These are phyloP conservation scores for Ceratoteleas bidentatus DNA, from an alignment of 1,140 invertebrate species.

Conservation along the genomic window DNA sequence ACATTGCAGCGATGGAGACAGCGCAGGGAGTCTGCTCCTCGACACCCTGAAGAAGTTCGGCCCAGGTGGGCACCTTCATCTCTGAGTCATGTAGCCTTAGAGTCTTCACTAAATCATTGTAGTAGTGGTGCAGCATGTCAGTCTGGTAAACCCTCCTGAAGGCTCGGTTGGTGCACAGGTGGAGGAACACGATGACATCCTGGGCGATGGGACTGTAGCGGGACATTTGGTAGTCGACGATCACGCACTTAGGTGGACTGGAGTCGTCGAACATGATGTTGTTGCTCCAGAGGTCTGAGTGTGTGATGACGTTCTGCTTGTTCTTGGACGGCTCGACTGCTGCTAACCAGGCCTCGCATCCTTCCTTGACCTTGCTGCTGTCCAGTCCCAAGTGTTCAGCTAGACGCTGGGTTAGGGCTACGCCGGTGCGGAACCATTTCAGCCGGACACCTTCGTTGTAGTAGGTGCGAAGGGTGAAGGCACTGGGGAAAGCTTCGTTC, in stretches of 20 bases:
- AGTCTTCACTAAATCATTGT: constrained; percentile 66
- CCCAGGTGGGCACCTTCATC: constrained; percentile 66
- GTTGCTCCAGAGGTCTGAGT: constrained; percentile 83
- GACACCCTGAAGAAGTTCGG: constrained; percentile 69
- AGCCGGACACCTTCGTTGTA: constrained; percentile 33
- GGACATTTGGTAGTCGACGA: constrained; percentile 84
- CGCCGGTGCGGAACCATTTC: constrained; percentile 37
- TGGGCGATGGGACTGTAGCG: constrained; percentile 80
- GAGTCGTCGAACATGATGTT: constrained; percentile 82
- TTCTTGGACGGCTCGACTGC: constrained; percentile 78
- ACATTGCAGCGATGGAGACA: constrained; percentile 68
- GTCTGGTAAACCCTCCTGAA: constrained; percentile 70
- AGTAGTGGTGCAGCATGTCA: constrained; percentile 75
- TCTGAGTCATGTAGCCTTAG: constrained; percentile 42
- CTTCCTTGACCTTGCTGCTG: constrained; percentile 64
- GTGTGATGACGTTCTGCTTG: constrained; percentile 82
- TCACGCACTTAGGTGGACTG: constrained; percentile 77
- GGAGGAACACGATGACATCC: constrained; percentile 74
- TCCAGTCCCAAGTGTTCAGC: constrained; percentile 64
- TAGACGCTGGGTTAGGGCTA: constrained; percentile 15
- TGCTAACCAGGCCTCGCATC: constrained; percentile 74
- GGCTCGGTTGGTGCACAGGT: constrained; percentile 72
- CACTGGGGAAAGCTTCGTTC: constrained; percentile 49
- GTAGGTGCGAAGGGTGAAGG: constrained; percentile 57
- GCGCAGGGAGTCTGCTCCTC: constrained; percentile 75